Conservation (phyloP, 2,888 invertebrate genomes). For the Endotricha flammealis region DNA sequence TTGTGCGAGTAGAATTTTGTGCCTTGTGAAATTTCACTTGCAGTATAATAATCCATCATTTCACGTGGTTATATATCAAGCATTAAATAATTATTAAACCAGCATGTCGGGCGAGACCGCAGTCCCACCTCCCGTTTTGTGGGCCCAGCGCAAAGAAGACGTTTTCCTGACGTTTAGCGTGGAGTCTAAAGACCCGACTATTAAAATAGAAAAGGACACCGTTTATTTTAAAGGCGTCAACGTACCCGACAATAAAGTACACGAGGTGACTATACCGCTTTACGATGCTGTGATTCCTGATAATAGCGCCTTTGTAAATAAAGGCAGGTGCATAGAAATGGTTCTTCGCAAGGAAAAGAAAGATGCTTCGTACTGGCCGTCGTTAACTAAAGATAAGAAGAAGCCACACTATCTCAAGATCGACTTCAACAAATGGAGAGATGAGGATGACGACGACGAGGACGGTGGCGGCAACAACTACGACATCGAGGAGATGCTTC, state of each 20-base stretch:
- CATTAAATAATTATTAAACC: slow-evolving; percentile 10
- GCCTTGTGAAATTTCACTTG: too few species aligned
- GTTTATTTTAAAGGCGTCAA: slow-evolving; percentile 92
- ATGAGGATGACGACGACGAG: slow-evolving; percentile 94
- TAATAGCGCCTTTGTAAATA: slow-evolving; percentile 84
- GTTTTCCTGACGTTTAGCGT: slow-evolving; percentile 93
- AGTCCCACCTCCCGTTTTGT: slow-evolving; percentile 89
- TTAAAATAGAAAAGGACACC: slow-evolving; percentile 85
- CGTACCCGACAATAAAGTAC: slow-evolving; percentile 88
- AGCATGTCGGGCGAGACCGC: slow-evolving; percentile 70
- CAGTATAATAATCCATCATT: slow-evolving; percentile 24
- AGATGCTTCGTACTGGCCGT: slow-evolving; percentile 91
- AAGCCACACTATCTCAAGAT: slow-evolving; percentile 98
- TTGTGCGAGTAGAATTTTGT: too few species aligned
- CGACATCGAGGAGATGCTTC: slow-evolving; percentile 85
- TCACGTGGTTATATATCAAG: slow-evolving; percentile 9
- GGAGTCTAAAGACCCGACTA: slow-evolving; percentile 91
- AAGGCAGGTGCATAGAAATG: slow-evolving; percentile 86
- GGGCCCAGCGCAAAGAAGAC: slow-evolving; percentile 93
- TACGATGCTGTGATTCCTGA: slow-evolving; percentile 90
- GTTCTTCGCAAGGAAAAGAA: slow-evolving; percentile 84
- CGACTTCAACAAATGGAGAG: slow-evolving; percentile 98
- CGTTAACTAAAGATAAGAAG: slow-evolving; percentile 90
- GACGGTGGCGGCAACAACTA: slow-evolving; percentile 55
- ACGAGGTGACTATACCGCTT: slow-evolving; percentile 93